phyloP scores from a whole-genome alignment of 2,797 vertebrate genomes.

The Potorous gilbertii region DNA sequence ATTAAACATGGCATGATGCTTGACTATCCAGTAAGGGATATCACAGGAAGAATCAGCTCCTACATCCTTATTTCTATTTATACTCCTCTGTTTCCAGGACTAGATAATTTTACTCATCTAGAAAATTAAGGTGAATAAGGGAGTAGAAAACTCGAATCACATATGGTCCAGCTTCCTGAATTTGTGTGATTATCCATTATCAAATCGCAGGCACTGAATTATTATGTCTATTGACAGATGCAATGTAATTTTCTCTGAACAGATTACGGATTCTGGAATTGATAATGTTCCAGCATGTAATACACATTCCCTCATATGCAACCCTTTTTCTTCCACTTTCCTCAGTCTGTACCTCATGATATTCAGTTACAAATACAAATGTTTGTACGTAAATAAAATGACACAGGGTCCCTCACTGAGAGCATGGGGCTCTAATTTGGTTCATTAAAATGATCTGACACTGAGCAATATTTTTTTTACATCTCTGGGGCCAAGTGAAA shows the following conservation, averaged over 20 bases:
- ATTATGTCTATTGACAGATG: conserved; percentile 82
- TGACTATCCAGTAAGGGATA: conserved; percentile 43
- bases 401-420: conserved; percentile 40
- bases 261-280: conserved; percentile 75
- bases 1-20: conserved; percentile 70
- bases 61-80: conserved; percentile 61
- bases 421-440: conserved; percentile 27
- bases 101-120: conserved; percentile 81
- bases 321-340: conserved; percentile 60
- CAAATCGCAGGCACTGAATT: conserved; percentile 78
- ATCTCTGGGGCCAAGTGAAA: conserved; percentile 35
- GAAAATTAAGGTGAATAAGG: conserved; percentile 81
- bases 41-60: conserved; percentile 61
- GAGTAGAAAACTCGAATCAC: conserved; percentile 74
- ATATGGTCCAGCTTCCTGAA: conserved; percentile 80
- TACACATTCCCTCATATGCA: conserved; percentile 61
- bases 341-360: conserved; percentile 51
- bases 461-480: conserved; percentile 16
- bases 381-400: conserved; percentile 46
- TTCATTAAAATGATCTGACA: conserved; percentile 26
- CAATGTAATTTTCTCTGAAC: conserved; percentile 81
- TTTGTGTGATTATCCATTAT: conserved; percentile 81
- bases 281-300: conserved; percentile 72
- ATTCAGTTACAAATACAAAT: conserved; percentile 64
- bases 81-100: conserved; percentile 67